Evolutionary conservation across 2,888 invertebrate species (phyloP).

Genomic region (Metellina segmentata): DNA sequence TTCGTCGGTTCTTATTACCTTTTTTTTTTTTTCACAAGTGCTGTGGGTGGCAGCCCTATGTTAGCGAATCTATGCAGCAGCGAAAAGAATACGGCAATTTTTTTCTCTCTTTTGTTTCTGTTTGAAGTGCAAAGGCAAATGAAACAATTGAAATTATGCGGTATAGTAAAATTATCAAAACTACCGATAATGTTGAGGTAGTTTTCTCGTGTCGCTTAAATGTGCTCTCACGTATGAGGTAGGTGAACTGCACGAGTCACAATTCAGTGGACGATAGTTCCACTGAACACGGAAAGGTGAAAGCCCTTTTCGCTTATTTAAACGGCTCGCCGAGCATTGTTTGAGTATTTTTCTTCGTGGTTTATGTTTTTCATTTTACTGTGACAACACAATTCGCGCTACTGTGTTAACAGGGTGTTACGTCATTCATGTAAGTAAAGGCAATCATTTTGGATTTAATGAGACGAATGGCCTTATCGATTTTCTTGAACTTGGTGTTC

Average conservation of each 20-base stretch:
- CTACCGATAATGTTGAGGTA: background rate
- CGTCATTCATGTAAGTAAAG: too few species aligned
- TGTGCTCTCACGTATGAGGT: background rate
- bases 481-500: too few species aligned
- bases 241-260: conserved; percentile 44
- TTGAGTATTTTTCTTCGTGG: conserved; percentile 23
- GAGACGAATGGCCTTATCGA: too few species aligned
- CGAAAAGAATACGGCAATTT: background rate
- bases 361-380: conserved; percentile 4
- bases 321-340: conserved; percentile 56
- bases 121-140: background rate
- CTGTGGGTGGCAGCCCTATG: too few species aligned
- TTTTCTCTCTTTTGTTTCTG: background rate
- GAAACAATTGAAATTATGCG: background rate
- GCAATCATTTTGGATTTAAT: too few species aligned
- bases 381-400: conserved; percentile 11
- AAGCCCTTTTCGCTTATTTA: conserved; percentile 52
- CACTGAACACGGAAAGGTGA: conserved; percentile 47
- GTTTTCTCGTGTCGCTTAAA: background rate
- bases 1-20: too few species aligned
- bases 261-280: conserved; percentile 72
- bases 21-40: too few species aligned
- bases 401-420: background rate
- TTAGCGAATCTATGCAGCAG: too few species aligned
- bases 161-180: too few species aligned